These are phyloP conservation scores for Aselliscus stoliczkanus DNA, from an alignment of 2,797 vertebrate genomes.

Conservation along the genomic window DNA sequence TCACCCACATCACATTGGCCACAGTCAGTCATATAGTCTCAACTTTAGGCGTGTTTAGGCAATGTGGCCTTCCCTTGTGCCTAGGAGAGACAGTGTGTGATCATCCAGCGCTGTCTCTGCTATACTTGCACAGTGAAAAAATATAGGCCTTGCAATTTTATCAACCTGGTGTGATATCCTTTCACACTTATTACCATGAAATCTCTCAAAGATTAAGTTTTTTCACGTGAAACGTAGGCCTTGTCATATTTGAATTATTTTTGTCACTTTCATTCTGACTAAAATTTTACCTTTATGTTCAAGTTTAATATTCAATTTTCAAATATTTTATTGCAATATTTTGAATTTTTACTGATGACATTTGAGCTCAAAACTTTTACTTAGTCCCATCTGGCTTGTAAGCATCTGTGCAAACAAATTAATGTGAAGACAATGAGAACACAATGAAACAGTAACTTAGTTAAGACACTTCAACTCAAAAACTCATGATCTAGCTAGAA, in stretches of 20 bases:
- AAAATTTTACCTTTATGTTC: not conserved
- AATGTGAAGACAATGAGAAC: not conserved
- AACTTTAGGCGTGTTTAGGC: not conserved
- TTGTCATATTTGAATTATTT: not conserved
- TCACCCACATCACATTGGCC: not conserved
- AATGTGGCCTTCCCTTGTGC: not conserved
- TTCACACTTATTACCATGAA: not conserved
- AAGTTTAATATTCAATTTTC: not conserved
- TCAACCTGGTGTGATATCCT: not conserved
- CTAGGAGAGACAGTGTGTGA: not conserved
- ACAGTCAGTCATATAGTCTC: not conserved
- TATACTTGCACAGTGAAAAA: not conserved
- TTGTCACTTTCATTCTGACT: not conserved
- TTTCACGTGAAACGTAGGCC: not conserved
- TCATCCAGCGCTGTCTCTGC: not conserved
- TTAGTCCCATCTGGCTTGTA: not conserved
- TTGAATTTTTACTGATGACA: not conserved
- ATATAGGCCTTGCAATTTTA: not conserved
- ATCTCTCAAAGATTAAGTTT: not conserved
- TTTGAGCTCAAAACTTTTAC: not conserved
- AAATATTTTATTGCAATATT: not conserved
- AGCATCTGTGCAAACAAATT: not conserved
- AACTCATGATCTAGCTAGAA: not conserved
- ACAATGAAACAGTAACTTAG: not conserved
- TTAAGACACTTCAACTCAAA: not conserved